Percentiles rank a stretch among this genome's conserved stretches.
phyloP scores from a whole-genome alignment of 2,113 vertebrate species.

The Hylia prasina region DNA sequence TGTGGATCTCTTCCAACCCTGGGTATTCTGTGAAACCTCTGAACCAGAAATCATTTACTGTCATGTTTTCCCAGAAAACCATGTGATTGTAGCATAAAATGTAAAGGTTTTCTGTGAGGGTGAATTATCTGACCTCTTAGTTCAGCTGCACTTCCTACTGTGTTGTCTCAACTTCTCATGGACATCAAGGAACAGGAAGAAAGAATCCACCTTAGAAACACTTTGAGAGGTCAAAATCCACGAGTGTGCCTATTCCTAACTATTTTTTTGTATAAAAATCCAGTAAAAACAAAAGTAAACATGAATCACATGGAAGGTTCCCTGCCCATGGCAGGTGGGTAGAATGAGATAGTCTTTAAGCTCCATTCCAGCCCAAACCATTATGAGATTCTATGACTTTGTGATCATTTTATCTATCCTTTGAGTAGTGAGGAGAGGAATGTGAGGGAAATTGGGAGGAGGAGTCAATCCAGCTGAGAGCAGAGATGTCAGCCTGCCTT shows the following conservation, averaged over 20 bases:
- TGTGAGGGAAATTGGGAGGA: not conserved
- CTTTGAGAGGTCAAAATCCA: not conserved
- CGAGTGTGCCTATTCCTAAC: accelerated
- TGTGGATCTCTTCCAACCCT: not conserved
- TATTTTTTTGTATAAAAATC: not conserved
- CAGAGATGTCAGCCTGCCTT: not conserved
- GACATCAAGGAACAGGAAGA: not conserved
- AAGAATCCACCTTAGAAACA: not conserved
- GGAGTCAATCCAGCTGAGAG: not conserved
- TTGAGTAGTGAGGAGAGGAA: not conserved
- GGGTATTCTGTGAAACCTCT: not conserved
- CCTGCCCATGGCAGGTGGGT: not conserved
- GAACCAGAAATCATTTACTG: not conserved
- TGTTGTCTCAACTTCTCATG: not conserved
- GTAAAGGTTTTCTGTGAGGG: not conserved
- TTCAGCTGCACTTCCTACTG: not conserved
- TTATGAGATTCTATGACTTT: not conserved
- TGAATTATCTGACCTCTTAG: not conserved
- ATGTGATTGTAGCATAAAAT: not conserved
- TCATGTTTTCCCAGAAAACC: not conserved
- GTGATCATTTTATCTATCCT: not conserved
- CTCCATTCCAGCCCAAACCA: not conserved
- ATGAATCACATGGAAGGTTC: not conserved
- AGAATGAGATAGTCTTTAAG: accelerated
- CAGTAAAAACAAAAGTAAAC: not conserved